Evolutionary conservation across 2,113 vertebrate species (phyloP).

Genomic region (Gymnarchus niloticus): DNA sequence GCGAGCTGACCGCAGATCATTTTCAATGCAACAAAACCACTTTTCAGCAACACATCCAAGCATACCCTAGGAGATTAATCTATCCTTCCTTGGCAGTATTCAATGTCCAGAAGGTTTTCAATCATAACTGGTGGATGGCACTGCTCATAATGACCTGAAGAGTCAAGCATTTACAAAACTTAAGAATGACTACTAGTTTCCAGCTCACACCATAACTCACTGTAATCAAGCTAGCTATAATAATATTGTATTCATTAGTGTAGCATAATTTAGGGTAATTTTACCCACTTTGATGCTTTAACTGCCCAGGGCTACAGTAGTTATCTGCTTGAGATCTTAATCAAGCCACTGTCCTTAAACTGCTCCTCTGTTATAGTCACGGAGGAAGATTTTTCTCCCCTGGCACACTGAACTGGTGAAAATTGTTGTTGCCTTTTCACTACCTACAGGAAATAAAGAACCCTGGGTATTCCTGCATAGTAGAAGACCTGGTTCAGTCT

Average conservation of each 20-base stretch:
- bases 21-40: neutral
- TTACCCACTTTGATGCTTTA: too few relatives aligned
- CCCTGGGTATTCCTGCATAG: neutral
- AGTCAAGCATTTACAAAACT: neutral
- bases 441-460: neutral
- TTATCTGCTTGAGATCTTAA: neutral
- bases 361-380: neutral
- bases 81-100: neutral
- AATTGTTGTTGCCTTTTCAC: neutral
- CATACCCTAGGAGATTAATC: neutral
- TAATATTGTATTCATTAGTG: neutral
- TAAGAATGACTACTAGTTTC: neutral
- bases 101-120: neutral
- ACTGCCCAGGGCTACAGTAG: neutral
- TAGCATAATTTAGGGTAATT: neutral
- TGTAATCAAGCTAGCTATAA: neutral
- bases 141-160: neutral
- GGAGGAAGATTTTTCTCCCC: neutral
- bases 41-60: neutral
- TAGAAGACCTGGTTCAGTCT: neutral
- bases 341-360: neutral
- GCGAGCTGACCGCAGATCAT: neutral
- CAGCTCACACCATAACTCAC: neutral
- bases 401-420: neutral
- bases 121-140: neutral